These are phyloP conservation scores for Alentia gelatinosa DNA, from an alignment of 2,888 invertebrate genomes.

Conservation along the genomic window DNA sequence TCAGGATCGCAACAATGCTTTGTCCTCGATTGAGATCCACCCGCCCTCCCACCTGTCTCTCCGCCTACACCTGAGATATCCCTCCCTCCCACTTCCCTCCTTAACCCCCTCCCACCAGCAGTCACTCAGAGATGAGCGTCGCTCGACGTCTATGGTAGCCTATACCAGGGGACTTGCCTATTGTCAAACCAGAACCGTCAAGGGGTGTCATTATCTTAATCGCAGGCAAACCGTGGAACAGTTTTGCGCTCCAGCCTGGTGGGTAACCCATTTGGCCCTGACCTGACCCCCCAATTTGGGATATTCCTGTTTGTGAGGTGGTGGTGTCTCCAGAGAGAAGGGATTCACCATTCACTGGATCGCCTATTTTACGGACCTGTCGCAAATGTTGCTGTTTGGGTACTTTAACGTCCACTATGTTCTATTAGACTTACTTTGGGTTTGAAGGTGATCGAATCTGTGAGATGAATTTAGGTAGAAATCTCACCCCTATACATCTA, in stretches of 20 bases:
- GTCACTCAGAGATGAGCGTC: neutral
- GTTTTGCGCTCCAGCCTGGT: neutral
- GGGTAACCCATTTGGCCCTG: conserved; percentile 40
- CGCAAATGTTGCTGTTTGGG: no score
- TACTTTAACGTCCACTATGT: no score
- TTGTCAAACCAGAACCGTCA: conserved; percentile 44
- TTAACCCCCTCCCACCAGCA: neutral
- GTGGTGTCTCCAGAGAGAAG: no score
- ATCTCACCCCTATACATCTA: no score
- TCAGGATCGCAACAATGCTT: no score
- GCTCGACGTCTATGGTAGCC: neutral
- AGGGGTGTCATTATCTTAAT: conserved; percentile 43
- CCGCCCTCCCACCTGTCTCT: neutral
- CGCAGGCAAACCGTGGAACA: conserved; percentile 33
- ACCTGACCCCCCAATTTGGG: conserved; percentile 4
- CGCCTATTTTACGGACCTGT: neutral
- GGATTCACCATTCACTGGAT: neutral
- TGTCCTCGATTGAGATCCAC: conserved; percentile 15
- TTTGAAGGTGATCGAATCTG: no score
- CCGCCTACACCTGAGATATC: neutral
- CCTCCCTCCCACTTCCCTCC: neutral
- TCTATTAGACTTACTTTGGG: no score
- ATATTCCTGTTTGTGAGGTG: no score
- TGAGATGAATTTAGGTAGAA: no score
- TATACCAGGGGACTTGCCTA: neutral